Evolutionary conservation across 2,113 vertebrate genomes (phyloP), one percentile per base, ranked within the genome.

Genomic region (Zosterops lateralis): DNA sequence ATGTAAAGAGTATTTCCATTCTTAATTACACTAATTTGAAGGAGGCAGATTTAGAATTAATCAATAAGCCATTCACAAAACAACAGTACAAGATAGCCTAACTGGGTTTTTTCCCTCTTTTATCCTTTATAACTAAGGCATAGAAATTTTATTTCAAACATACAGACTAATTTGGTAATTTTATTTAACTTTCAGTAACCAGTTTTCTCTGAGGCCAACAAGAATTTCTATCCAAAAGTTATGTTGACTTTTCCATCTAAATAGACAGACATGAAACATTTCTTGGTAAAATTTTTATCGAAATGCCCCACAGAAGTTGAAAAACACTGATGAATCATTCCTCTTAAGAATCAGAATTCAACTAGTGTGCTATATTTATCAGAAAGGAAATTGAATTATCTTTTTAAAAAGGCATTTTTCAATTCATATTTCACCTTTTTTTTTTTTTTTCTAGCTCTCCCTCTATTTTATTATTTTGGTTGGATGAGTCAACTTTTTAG

Each of bases 321-420:
- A 87, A 65, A 87, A 48, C 48, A 71, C 34, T n/a, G 77, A 74
- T 92, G 87, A 93, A 40, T 95, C 84, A 89, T 91, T 86, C 73
- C 77, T 81, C 84, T 89, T 48, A 81, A 84, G 87, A 89, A 83
- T 64, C 40, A 58, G 28, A 95, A 91, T 84, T 92, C 81, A 93
- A 74, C 53, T 71, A 74, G 9, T 24, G 21, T 89, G 61, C 73
- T 89, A 87, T 91, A 84, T 95, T 95, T 91, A 81, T 84, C 5
- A 0, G 53, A 91, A 92, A 91, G 38, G 67, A 91, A 89, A 75
- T 32, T 7, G 2, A 72, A 61, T 84, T 94, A 89, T 57, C 54
- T 85, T 92, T 92, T 79, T 72, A 68, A 87, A 89, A 25, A 68
- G 4, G 9, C 10, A 40, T 48, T 87, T 90, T 84, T 65, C 15